Evolutionary conservation across 2,113 vertebrate genomes (phyloP), one percentile per base, ranked within the genome.

Genomic region (Tychaedon coryphoeus): DNA sequence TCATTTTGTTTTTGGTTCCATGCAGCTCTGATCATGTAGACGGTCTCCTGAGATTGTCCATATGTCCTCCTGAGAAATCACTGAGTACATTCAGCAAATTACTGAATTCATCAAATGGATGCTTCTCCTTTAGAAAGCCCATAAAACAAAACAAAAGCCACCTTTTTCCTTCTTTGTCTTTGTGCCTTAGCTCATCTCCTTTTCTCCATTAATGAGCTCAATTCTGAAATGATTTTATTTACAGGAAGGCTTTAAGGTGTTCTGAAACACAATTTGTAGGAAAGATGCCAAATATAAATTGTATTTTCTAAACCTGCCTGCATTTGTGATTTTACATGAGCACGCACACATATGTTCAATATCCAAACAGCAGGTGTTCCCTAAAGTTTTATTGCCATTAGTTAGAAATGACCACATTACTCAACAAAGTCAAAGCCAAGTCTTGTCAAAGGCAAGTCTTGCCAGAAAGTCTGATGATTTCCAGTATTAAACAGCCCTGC

Each of bases 331-430:
- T 95, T 95, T 71, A 92, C 83, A 94, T 45, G 79, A 93, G 86
- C 88, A 88, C 2, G 19, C 95, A 93, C 90, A 90, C 93, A 86
- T 80, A 95, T 84, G 95, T 84, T 92, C 92, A 93, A 86, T 92
- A 96, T 34, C 51, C 82, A 86, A 93, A 66, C 81, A 95, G 92
- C 93, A 95, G 86, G 85, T 92, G 94, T 80, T 93, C 86, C 53
- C 82, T 71, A 14, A 92, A 94, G 82, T 94, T 94, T 93, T 91
- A 94, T 57, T 96, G 88, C 86, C 80, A 33, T 81, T 93, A 94
- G 82, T 92, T 90, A 94, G 88, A 92, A 95, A 96, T 96, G 92
- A 95, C 93, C 93, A 88, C 85, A 77, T 93, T 84, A 95, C 69
- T 91, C 91, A 94, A 90, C 34, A 67, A 69, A 14, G 48, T 80